These are phyloP conservation scores for Drosophila mojavensis DNA, from an alignment of 1,140 invertebrate genomes.

Conservation along the genomic window DNA sequence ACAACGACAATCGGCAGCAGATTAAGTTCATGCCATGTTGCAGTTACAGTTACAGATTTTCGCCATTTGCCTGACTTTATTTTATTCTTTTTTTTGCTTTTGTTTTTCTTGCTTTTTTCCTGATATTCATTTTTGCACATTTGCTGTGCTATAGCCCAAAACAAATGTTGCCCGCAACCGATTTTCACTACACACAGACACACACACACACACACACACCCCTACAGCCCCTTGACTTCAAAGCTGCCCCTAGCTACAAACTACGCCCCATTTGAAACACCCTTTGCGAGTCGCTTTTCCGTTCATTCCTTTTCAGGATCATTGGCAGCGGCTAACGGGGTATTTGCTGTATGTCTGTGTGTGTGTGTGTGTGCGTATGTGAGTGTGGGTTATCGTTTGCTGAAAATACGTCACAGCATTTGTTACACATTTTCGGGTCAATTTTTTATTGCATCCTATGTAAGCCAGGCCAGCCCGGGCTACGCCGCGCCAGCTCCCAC, in stretches of 20 bases:
- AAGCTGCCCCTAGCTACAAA: constrained; percentile 6
- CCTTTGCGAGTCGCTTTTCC: constrained; percentile 67
- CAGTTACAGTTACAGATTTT: constrained; percentile 79
- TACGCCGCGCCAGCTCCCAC: neutral
- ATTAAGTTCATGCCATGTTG: constrained; percentile 82
- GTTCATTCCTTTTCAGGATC: constrained; percentile 74
- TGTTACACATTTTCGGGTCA: constrained; percentile 82
- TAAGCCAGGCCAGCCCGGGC: constrained; percentile 39
- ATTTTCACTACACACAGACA: constrained; percentile 57
- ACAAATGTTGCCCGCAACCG: constrained; percentile 77
- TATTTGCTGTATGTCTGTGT: constrained; percentile 13
- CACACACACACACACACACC: neutral
- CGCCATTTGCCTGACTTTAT: constrained; percentile 39
- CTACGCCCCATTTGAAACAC: constrained; percentile 60
- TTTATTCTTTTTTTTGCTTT: constrained; percentile 17
- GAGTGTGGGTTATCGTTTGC: constrained; percentile 22
- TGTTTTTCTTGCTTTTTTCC: constrained; percentile 19
- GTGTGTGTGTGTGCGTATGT: neutral
- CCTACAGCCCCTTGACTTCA: neutral
- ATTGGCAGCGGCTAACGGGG: constrained; percentile 64
- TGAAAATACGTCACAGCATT: constrained; percentile 82
- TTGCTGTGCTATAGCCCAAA: constrained; percentile 73
- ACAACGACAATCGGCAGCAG: constrained; percentile 73
- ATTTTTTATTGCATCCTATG: constrained; percentile 74
- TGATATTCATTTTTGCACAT: constrained; percentile 76